Evolutionary conservation across 2,113 vertebrate species (phyloP), one percentile per base, ranked within the genome.

Genomic region (Otocyon megalotis): DNA sequence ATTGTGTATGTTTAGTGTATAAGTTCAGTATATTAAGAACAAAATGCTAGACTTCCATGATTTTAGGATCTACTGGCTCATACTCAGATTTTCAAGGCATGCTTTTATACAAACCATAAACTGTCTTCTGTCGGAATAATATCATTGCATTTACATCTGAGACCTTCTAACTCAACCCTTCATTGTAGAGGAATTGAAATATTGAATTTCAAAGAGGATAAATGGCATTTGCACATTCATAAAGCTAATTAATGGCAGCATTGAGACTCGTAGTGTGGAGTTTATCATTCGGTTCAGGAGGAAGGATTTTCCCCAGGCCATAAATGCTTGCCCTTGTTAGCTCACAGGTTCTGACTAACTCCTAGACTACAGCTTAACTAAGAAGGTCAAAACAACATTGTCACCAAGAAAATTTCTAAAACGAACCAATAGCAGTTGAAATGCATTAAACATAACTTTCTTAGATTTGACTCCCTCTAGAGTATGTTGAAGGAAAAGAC

Each of bases 381-480:
- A 94, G n/a, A 93, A 88, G 83, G 60, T 90, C 97, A 97, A 98
- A 98, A 93, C 90, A 98, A 95, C 1, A 96, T 53, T 98, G 98
- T 97, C 93, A 97, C 93, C 96, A 98, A 97, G 92, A 63, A 96
- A 97, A 96, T 89, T 85, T 98, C 98, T 97, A 26, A 80, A 90
- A 97, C 98, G 87, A 98, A 97, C 88, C n/a, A 97, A 85, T 71
- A 94, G 77, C 85, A 93, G 60, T 72, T 93, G 96, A 98, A 98
- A 97, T 96, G 85, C 84, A 97, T 98, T 94, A 97, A 98, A 98
- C 97, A 98, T 97, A 98, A 98, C 98, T 99, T 99, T 99, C 98
- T 99, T 99, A 99, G 99, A 99, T 98, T 99, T 99, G 99, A 99
- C 99, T 99, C 99, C 99, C 99, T 99, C 99, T 99, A 99, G 99